Conservation (phyloP, 2,113 vertebrate species). For the Balaeniceps rex region DNA sequence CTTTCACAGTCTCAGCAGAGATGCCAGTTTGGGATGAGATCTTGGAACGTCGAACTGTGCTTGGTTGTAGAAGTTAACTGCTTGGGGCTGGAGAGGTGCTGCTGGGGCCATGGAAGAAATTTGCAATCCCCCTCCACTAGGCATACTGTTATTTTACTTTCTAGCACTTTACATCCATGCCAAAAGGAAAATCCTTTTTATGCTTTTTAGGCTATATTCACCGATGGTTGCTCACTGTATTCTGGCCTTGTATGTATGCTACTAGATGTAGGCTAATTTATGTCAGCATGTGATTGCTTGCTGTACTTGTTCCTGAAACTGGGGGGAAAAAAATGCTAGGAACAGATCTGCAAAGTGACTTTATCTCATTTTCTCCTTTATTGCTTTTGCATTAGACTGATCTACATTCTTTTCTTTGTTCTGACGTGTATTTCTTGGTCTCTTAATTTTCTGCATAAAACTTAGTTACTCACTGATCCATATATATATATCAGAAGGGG, state of each 20-base stretch:
- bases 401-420: conserved; percentile 4
- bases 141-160: neutral
- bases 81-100: neutral
- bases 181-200: neutral
- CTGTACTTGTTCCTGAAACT: conserved; percentile 11
- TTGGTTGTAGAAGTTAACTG: neutral
- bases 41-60: neutral
- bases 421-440: neutral
- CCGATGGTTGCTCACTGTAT: neutral
- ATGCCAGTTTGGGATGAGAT: neutral
- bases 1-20: neutral
- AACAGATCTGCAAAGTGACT: neutral
- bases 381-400: neutral
- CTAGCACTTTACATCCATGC: neutral
- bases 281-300: neutral
- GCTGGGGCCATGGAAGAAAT: neutral
- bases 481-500: neutral
- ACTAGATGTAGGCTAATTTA: neutral
- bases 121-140: neutral
- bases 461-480: neutral
- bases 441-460: conserved; percentile 11
- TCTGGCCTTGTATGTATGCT: neutral
- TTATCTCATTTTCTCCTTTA: neutral
- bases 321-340: neutral
- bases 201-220: neutral